Percentiles rank a stretch among this genome's conserved stretches.
Evolutionary conservation across 1,140 invertebrate genomes (phyloP).

Genomic region (Gerris buenoi): DNA sequence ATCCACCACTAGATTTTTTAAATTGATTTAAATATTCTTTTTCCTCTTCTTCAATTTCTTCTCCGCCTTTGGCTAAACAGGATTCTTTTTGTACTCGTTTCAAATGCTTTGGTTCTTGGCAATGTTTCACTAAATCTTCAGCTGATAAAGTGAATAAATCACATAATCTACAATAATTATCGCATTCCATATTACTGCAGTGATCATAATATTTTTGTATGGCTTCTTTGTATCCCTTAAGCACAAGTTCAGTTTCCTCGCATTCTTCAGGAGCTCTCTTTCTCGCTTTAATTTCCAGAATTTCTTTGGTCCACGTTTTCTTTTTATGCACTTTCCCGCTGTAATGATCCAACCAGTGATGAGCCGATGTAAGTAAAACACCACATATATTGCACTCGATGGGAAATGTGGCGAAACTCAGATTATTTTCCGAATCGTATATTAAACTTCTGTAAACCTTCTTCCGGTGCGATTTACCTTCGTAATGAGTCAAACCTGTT

Average conservation of each 20-base stretch:
- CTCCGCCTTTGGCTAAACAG: background rate
- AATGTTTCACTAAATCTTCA: background rate
- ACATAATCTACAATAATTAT: background rate
- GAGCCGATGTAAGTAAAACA: no score
- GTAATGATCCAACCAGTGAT: no score
- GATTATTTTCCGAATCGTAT: no score
- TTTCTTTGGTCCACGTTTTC: background rate
- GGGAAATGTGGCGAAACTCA: no score
- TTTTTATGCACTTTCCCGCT: no score
- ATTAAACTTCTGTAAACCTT: no score
- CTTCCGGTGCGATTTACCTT: no score
- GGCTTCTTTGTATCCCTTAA: background rate
- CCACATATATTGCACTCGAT: no score
- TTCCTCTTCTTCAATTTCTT: background rate
- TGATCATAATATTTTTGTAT: no score
- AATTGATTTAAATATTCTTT: background rate
- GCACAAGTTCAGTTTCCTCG: background rate
- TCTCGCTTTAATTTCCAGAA: background rate
- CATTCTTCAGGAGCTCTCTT: background rate
- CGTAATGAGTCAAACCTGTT: no score
- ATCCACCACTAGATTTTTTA: background rate
- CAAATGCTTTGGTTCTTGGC: background rate
- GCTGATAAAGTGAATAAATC: background rate
- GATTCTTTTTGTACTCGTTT: no score
- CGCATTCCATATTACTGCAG: no score